A percentile compares a stretch with the other conserved stretches of the same genome.
Evolutionary conservation across 2,113 vertebrate genomes (phyloP).

Genomic region (Chaenogobius annularis): DNA sequence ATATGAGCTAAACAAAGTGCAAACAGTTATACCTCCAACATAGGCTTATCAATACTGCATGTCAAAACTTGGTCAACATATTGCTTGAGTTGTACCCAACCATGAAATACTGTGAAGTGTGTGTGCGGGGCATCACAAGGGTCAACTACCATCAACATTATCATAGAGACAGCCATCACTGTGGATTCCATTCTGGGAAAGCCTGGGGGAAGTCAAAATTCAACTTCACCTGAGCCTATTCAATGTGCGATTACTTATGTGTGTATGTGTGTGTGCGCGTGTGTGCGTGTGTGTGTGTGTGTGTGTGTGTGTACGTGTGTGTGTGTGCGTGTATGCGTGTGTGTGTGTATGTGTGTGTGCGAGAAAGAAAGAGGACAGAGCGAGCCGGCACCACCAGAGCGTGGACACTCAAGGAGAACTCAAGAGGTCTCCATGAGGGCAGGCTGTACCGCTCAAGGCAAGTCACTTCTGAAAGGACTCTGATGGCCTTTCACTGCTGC

Average conservation of each 20-base stretch:
- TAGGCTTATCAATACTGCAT: neutral
- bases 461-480: slow-evolving; percentile 43
- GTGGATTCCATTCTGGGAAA: slow-evolving; percentile 59
- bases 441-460: slow-evolving; percentile 46
- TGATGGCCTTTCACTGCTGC: slow-evolving; percentile 45
- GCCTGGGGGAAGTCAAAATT: slow-evolving; percentile 50
- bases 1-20: too few relatives aligned
- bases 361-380: slow-evolving; percentile 3
- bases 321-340: too few relatives aligned
- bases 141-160: slow-evolving; percentile 53
- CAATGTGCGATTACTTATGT: slow-evolving; percentile 6
- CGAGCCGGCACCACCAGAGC: slow-evolving; percentile 10
- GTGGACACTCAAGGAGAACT: slow-evolving; percentile 33
- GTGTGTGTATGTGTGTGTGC: slow-evolving; percentile 11
- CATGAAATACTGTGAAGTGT: neutral
- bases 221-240: slow-evolving; percentile 53
- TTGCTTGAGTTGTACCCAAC: slow-evolving; percentile 1
- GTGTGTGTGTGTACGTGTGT: too few relatives aligned
- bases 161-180: slow-evolving; percentile 64
- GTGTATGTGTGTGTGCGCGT: too few relatives aligned
- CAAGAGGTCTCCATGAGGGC: slow-evolving; percentile 55
- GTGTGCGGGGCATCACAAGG: slow-evolving; percentile 10
- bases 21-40: neutral
- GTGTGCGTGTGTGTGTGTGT: too few relatives aligned
- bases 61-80: neutral